Base-by-base conservation (phyloP, 2,888 invertebrate genomes). In the Caenorhabditis plicata region DNA sequence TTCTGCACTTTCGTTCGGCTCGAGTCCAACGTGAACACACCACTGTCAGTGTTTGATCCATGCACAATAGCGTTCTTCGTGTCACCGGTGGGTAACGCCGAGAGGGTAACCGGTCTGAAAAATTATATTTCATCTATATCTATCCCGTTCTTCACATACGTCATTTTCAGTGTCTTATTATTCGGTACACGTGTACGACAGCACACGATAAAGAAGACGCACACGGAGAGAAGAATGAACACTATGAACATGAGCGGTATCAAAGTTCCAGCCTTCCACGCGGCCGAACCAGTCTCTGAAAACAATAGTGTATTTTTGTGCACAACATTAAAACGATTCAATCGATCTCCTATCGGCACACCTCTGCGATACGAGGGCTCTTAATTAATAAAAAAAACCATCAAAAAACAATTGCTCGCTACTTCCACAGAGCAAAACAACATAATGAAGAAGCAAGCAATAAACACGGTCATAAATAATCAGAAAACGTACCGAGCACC, bases 21-120 rank as follows among this genome's bases (percentile, higher is more conserved):
- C 1, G 65, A 63, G 27, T 67, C 67, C n/a, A 67, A 46, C 8
- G 75, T 75, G 52, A 75, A 75, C 9, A 75, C 74, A 9, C 75
- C 74, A 32, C 70, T 70, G 38, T 75, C 75, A 15, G 74, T 64
- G 29, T 71, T 67, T 13, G 73, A 73, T 19, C 75, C 74, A 39
- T 75, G 71, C 9, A 67, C 56, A 15, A 63, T 51, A 5, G 68
- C 53, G 31, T 73, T 71, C 45, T 74, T 74, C 13, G 67, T 53
- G 19, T 58, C 64, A 22, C 47, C 29, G n/a, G 52, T 41, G 13
- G 68, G 67, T 40, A 71, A 57, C 0, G 57, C 50, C 1, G 61
- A 42, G 9, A 56, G 27, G 4, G 54, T 46, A 3, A 45, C 43
- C 1, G 51, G 43, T 26, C 62, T 56, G 46, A 45, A 36, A 36